Evolutionary conservation across 2,888 invertebrate genomes (phyloP), one percentile per base, ranked within the genome.

Genomic region (Xiphydria camelus): DNA sequence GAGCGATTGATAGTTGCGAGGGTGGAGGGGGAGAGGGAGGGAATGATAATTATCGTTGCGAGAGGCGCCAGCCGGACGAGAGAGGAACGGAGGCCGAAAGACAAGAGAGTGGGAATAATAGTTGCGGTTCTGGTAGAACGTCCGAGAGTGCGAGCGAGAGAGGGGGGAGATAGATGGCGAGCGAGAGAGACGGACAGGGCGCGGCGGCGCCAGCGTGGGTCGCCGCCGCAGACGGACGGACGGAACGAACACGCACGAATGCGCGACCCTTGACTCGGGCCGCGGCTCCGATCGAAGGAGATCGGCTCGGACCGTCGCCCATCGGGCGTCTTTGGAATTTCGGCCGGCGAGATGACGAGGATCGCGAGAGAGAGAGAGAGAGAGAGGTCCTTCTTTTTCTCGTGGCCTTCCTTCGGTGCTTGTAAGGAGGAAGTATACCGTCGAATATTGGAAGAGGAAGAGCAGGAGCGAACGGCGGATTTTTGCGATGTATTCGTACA

Each of bases 191-290:
- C 47, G 50, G 51, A 57, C 50, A 47, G 49, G 53, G 53, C 55
- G 67, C 69, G 66, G 62, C 65, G 72, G 72, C 72, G 73, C 73
- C 72, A 70, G 70, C 70, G 72, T 71, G 73, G 71, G 70, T 67
- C 66, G 72, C 59, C 12, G 12, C 12, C 12, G 6, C 12, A 14
- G 12, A 4, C 12, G 15, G 14, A 7, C 29, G 4, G 6, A 29
- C 29, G 14, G 9, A 12, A 4, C 29, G 29, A 12, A 12, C 12
- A 2, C 29, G 12, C 2, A 7, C 12, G n/a, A n/a, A n/a, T n/a
- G n/a, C n/a, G n/a, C n/a, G n/a, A n/a, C n/a, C n/a, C n/a, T n/a
- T n/a, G n/a, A n/a, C n/a, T n/a, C n/a, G n/a, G n/a, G n/a, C n/a
- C n/a, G n/a, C n/a, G n/a, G n/a, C n/a, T n/a, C n/a, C n/a, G n/a